Base-by-base conservation (phyloP, 2,888 invertebrate genomes). In the Nemoura dubitans region DNA sequence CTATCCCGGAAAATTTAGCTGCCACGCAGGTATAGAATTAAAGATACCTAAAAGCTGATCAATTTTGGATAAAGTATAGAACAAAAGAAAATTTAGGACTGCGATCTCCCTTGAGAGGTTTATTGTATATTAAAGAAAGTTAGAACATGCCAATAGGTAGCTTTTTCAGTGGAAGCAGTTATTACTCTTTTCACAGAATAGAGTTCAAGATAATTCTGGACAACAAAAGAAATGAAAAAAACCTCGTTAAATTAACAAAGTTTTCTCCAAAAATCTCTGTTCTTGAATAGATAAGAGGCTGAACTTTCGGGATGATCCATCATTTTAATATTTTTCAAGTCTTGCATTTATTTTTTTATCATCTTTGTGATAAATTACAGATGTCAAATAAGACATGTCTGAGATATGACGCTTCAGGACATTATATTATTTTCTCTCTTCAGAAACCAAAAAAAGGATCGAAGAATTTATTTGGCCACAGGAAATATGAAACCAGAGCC, bases 351-450 rank as follows among this genome's bases (percentile, higher is more conserved):
- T n/a, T 83, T 83, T n/a, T 83, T 83, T 83, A 30, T 83, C 83
- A 42, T 26, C 83, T 21, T 83, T 83, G 36, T 83, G 83, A 83
- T 83, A 83, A 83, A 83, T 83, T 83, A 83, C 83, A 28, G 78
- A 78, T 83, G 83, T 83, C 83, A 83, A 83, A 26, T 83, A 42
- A 42, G 83, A 78, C 42, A 83, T 26, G 83, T 43, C 83, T 42
- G 83, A 36, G n/a, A 42, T 78, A 78, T 78, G 26, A 78, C 28
- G 78, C 25, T 27, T 26, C 3, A 26, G 78, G 78, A 78, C 27
- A 78, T 43, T 14, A 83, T 43, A 83, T 43, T n/a, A n/a, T n/a
- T n/a, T 83, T 43, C 43, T 42, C 83, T 36, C 36, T 26, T 3
- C 25, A 28, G 25, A 36, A 10, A 78, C n/a, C 7, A 3, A 27